Percentiles rank a stretch among this genome's conserved stretches.
Conservation (phyloP, 2,888 invertebrate species). For the Caenorhabditis sp. region DNA sequence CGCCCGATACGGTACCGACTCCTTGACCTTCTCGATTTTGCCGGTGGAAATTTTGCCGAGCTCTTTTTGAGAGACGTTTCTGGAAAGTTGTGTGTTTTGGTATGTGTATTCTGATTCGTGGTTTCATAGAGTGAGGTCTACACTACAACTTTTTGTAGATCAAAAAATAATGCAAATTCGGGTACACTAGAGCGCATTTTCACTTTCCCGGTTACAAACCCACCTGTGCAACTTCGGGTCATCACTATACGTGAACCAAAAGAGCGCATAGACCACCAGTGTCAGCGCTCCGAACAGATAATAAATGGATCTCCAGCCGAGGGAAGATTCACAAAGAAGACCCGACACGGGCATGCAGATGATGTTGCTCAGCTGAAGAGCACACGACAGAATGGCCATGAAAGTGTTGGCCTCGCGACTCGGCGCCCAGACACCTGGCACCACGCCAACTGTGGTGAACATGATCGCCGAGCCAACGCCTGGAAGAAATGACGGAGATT, state of each 20-base stretch:
- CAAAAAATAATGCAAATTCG: neutral
- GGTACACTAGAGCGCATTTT: neutral
- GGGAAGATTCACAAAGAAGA: slow-evolving; percentile 55
- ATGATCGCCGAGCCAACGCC: slow-evolving; percentile 61
- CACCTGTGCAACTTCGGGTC: slow-evolving; percentile 68
- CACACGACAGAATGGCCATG: slow-evolving; percentile 67
- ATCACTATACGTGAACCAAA: slow-evolving; percentile 68
- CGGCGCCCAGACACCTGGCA: slow-evolving; percentile 65
- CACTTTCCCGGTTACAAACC: neutral
- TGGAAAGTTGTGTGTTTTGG: neutral
- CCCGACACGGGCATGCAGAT: slow-evolving; percentile 67
- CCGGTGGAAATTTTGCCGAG: slow-evolving; percentile 59
- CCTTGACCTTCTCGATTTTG: slow-evolving; percentile 56
- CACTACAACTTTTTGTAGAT: neutral
- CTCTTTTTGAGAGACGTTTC: slow-evolving; percentile 63
- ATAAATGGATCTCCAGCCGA: slow-evolving; percentile 66
- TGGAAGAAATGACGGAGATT: slow-evolving; percentile 33
- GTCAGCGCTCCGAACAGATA: slow-evolving; percentile 65
- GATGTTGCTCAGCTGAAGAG: slow-evolving; percentile 60
- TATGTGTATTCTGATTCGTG: neutral
- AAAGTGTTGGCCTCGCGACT: slow-evolving; percentile 56
- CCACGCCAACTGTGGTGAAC: slow-evolving; percentile 66
- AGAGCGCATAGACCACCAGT: slow-evolving; percentile 51
- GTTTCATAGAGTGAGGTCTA: too few relatives aligned
- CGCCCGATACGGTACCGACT: slow-evolving; percentile 60